Evolutionary conservation across 2,888 invertebrate genomes (phyloP).

Genomic region (Arctia plantaginis): DNA sequence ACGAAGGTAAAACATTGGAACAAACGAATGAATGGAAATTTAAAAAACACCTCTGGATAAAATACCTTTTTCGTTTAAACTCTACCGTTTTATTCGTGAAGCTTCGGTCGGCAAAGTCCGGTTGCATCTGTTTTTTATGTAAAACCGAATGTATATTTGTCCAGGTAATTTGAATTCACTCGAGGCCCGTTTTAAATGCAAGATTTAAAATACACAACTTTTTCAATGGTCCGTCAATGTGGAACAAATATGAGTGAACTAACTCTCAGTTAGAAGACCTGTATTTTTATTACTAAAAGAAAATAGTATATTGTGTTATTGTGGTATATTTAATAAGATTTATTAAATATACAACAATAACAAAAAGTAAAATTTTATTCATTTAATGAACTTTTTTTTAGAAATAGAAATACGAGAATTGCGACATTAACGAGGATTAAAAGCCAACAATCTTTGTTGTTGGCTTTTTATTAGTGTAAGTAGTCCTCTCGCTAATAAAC

Average conservation of each 20-base stretch:
- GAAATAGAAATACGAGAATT: too few relatives aligned
- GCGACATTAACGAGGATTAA: too few relatives aligned
- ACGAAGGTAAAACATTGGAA: not conserved
- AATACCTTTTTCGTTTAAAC: slow-evolving; percentile 1
- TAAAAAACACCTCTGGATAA: slow-evolving; percentile 13
- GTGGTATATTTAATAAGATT: too few relatives aligned
- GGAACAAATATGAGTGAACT: slow-evolving; percentile 22
- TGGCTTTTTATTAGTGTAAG: too few relatives aligned
- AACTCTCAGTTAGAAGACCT: not conserved
- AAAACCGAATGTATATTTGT: slow-evolving; percentile 54
- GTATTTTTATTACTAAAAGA: not conserved
- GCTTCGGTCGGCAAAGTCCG: slow-evolving; percentile 1
- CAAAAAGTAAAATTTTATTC: too few relatives aligned
- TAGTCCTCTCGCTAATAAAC: too few relatives aligned
- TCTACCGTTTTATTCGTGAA: slow-evolving; percentile 4
- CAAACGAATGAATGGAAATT: not conserved
- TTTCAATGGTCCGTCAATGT: slow-evolving; percentile 28
- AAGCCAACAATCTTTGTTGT: too few relatives aligned
- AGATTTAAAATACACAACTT: slow-evolving; percentile 44
- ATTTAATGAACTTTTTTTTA: too few relatives aligned
- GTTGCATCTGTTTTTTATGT: slow-evolving; percentile 51
- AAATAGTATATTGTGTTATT: not conserved
- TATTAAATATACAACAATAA: too few relatives aligned
- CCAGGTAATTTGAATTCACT: slow-evolving; percentile 56
- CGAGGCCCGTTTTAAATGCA: slow-evolving; percentile 49